Percentiles rank a stretch among this genome's conserved stretches.
Evolutionary conservation across 2,888 invertebrate species (phyloP).

Genomic region (Drosophila falleni): DNA sequence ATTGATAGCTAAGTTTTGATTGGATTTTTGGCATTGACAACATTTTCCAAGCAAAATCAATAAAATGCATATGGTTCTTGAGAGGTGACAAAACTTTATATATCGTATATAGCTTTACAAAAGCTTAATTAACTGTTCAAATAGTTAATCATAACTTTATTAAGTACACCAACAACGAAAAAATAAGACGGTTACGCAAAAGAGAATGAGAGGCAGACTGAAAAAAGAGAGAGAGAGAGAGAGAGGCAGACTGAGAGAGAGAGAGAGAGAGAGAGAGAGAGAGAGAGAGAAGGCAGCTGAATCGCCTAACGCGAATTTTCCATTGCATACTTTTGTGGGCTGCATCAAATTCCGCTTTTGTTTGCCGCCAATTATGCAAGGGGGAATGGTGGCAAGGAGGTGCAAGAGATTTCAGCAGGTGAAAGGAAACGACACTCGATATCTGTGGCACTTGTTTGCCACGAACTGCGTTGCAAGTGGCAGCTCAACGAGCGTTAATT

Average conservation of each 20-base stretch:
- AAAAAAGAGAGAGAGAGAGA: not conserved
- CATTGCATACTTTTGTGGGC: conserved; percentile 52
- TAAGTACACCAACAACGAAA: conserved; percentile 7
- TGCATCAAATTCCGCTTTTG: conserved; percentile 42
- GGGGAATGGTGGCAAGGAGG: not conserved
- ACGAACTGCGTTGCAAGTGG: conserved; percentile 44
- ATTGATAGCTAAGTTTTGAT: conserved; percentile 50
- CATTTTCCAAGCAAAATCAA: conserved; percentile 2
- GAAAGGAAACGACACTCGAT: conserved; percentile 26
- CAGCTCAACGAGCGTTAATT: conserved; percentile 51
- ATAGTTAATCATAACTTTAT: conserved; percentile 42
- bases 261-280: not conserved
- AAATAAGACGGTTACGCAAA: not conserved
- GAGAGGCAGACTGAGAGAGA: not conserved
- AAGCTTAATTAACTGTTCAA: conserved; percentile 56
- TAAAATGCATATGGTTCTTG: conserved; percentile 15
- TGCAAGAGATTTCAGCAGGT: not conserved
- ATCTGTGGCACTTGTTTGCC: conserved; percentile 44
- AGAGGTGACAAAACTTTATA: conserved; percentile 22
- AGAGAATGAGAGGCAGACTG: not conserved
- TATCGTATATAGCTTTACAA: not conserved
- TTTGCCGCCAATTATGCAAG: conserved; percentile 53
- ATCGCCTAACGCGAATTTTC: conserved; percentile 39
- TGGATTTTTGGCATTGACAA: conserved; percentile 42
- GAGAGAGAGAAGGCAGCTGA: not conserved